phyloP scores from a whole-genome alignment of 2,113 vertebrate genomes.

The Nycticorax nycticorax region DNA sequence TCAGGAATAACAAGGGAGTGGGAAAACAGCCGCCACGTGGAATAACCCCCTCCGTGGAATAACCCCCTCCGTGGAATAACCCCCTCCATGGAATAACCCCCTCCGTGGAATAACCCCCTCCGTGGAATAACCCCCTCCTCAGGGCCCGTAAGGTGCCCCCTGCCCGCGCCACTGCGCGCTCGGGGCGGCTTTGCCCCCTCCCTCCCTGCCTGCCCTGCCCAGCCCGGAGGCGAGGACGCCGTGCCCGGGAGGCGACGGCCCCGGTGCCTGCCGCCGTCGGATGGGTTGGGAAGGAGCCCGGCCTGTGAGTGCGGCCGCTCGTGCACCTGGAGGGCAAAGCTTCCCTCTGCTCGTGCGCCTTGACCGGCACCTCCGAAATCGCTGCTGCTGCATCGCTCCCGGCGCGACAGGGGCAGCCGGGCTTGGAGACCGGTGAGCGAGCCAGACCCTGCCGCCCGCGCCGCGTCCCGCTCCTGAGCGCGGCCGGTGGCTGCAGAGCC shows the following conservation, averaged over 20 bases:
- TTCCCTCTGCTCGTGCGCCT: background rate
- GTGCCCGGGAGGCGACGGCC: no score
- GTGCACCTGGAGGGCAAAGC: background rate
- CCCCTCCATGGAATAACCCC: background rate
- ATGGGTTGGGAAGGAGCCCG: no score
- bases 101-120: background rate
- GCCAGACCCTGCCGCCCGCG: background rate
- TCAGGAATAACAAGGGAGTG: background rate
- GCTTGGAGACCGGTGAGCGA: accelerated
- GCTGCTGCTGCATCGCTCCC: background rate
- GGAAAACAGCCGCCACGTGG: background rate
- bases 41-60: background rate
- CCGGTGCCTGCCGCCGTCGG: no score
- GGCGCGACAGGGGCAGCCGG: accelerated
- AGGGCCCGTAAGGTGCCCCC: accelerated
- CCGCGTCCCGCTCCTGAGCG: accelerated
- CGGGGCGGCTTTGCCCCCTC: no score
- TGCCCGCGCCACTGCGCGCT: no score
- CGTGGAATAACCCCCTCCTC: background rate
- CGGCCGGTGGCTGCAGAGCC: background rate
- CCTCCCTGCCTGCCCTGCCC: no score
- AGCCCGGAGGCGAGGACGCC: no score
- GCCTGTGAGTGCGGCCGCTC: no score
- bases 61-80: background rate
- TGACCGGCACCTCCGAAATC: background rate